These are phyloP conservation scores for Kradibia gibbosae DNA, from an alignment of 1,140 invertebrate species.

Conservation along the genomic window DNA sequence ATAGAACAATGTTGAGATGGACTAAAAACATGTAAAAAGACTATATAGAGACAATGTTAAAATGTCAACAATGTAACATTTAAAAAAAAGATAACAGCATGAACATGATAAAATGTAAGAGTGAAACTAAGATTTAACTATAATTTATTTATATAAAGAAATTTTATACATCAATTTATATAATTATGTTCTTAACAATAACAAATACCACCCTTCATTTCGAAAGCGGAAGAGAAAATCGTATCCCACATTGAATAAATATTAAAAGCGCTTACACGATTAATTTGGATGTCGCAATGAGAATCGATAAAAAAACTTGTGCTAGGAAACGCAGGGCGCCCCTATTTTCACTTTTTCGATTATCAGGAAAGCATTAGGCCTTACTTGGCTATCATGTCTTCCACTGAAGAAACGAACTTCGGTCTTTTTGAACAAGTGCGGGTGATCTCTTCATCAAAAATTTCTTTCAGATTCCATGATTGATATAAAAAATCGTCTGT, in stretches of 20 bases:
- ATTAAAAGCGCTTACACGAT: not conserved
- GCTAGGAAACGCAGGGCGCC: not conserved
- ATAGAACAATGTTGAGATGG: too few relatives aligned
- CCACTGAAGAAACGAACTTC: not conserved
- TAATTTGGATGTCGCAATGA: not conserved
- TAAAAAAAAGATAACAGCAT: too few relatives aligned
- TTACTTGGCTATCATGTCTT: not conserved
- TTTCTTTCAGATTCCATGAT: not conserved
- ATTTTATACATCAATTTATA: too few relatives aligned
- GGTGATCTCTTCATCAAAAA: not conserved
- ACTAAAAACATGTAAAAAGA: too few relatives aligned
- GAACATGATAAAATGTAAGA: too few relatives aligned
- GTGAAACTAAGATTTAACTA: too few relatives aligned
- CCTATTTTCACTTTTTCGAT: not conserved
- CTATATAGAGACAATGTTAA: too few relatives aligned
- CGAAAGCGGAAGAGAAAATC: not conserved
- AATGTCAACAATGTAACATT: too few relatives aligned
- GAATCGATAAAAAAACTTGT: not conserved
- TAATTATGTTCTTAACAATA: not conserved
- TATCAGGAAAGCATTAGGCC: not conserved
- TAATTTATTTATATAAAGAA: too few relatives aligned
- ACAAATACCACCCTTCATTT: not conserved
- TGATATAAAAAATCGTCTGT: not conserved
- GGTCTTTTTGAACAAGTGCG: not conserved
- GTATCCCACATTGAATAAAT: not conserved